Base-by-base conservation (phyloP, 2,888 invertebrate species). In the Drosophila seclusa region DNA sequence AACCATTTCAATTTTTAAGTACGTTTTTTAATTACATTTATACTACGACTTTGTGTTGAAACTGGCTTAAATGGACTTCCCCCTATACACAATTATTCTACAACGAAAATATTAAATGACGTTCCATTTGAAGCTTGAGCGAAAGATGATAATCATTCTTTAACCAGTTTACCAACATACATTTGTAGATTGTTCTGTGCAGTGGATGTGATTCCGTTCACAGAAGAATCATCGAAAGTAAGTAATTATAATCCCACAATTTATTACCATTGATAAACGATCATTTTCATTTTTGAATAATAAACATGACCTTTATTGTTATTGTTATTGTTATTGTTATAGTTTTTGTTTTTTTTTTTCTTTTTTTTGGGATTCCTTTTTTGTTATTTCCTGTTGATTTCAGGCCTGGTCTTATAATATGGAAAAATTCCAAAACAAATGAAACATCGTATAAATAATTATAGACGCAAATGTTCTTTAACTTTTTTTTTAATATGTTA, bases 381-480 rank as follows among this genome's bases (percentile, higher is more conserved):
- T 24, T 24, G 45, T 16, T 45, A 49, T n/a, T 54, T 38, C 45
- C 34, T 27, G n/a, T 54, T 24, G 27, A 24, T 21, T 49, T 59
- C 29, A 48, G 27, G 38, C 21, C 48, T 45, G 40, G 24, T n/a
- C 13, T 40, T 55, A 49, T 49, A 53, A 71, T 38, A 74, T 91
- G 91, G 91, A 90, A 91, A 91, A 91, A 91, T 91, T 91, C 91
- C 91, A 87, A 88, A 91, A 91, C 91, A 91, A 91, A 91, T 91
- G 91, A 91, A 91, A 91, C 91, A 91, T 91, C 91, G 91, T 91
- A 91, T 91, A 91, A 91, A 91, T 90, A 90, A 91, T 91, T 91
- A 83, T 87, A 82, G 83, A 84, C 77, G 77, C 68, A 68, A 74
- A 76, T 72, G 64, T 67, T 77, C 77, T 77, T 73, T 63, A 68